These are phyloP conservation scores for Anthopleura sola DNA, from an alignment of 64 coral and sea anemone species.

Conservation along the genomic window DNA sequence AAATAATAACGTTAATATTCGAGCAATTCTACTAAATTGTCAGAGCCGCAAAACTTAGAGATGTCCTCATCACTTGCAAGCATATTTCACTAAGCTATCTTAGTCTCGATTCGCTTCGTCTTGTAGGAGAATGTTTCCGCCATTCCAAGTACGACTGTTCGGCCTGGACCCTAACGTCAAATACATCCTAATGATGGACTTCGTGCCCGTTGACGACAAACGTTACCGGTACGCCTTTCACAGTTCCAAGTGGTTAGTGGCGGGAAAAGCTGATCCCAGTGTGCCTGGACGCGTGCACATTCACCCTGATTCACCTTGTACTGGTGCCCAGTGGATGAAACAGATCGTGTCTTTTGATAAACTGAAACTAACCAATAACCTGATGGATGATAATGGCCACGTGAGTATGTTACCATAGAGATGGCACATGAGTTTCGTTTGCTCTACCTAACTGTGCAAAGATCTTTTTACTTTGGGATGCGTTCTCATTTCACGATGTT, in stretches of 20 bases:
- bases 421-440: too few relatives aligned
- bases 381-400: constrained; percentile 92
- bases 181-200: constrained; percentile 97
- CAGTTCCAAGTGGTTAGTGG: constrained; percentile 95
- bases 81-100: too few relatives aligned
- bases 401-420: constrained; percentile 25
- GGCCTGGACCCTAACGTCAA: constrained; percentile 88
- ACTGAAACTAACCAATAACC: constrained; percentile 96
- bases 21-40: too few relatives aligned
- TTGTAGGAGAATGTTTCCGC: constrained; percentile 90
- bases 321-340: constrained; percentile 94
- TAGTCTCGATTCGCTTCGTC: neutral
- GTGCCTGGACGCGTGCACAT: constrained; percentile 93
- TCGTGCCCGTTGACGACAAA: constrained; percentile 95
- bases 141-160: constrained; percentile 69
- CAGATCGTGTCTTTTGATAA: constrained; percentile 98
- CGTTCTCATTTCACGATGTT: too few relatives aligned
- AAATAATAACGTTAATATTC: too few relatives aligned
- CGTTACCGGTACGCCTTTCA: constrained; percentile 97
- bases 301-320: constrained; percentile 97
- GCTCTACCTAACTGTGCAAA: too few relatives aligned
- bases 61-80: too few relatives aligned
- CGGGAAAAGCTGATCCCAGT: constrained; percentile 95
- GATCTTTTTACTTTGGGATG: too few relatives aligned
- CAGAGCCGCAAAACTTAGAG: too few relatives aligned